Evolutionary conservation across 2,888 invertebrate genomes (phyloP).

Genomic region (Horisme vitalbata): DNA sequence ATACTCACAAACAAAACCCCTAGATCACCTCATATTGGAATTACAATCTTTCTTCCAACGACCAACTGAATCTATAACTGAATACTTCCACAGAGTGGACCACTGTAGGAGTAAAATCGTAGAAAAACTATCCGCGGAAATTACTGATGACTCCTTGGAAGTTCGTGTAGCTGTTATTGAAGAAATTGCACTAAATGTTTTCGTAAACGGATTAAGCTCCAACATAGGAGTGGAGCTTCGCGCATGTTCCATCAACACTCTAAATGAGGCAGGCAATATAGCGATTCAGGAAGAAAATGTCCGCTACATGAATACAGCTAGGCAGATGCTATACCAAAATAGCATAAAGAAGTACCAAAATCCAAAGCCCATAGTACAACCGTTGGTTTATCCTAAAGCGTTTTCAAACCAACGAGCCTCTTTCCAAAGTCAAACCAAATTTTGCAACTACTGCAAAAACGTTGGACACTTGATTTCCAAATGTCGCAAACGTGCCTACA

Average conservation of each 20-base stretch:
- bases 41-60: slow-evolving; percentile 40
- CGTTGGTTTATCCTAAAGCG: not conserved
- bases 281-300: slow-evolving; percentile 38
- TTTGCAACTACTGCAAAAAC: slow-evolving; percentile 18
- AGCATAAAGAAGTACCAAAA: not conserved
- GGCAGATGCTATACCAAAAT: not conserved
- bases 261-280: slow-evolving; percentile 33
- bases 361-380: not conserved
- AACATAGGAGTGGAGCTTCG: slow-evolving; percentile 29
- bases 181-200: slow-evolving; percentile 37
- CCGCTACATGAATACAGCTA: not conserved
- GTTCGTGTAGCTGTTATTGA: slow-evolving; percentile 29
- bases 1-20: slow-evolving; percentile 36
- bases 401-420: not conserved
- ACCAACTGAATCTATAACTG: slow-evolving; percentile 32
- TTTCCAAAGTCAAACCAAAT: not conserved
- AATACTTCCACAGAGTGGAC: slow-evolving; percentile 38
- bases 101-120: slow-evolving; percentile 34
- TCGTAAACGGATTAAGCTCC: slow-evolving; percentile 35
- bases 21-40: slow-evolving; percentile 19
- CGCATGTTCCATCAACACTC: slow-evolving; percentile 24
- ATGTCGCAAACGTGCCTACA: slow-evolving; percentile 10
- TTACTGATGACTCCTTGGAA: slow-evolving; percentile 21
- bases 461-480: slow-evolving; percentile 10
- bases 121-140: slow-evolving; percentile 34